A percentile compares a stretch with the other conserved stretches of the same genome.
Evolutionary conservation across 2,797 vertebrate genomes (phyloP).

Genomic region (Centroberyx gerrardi): DNA sequence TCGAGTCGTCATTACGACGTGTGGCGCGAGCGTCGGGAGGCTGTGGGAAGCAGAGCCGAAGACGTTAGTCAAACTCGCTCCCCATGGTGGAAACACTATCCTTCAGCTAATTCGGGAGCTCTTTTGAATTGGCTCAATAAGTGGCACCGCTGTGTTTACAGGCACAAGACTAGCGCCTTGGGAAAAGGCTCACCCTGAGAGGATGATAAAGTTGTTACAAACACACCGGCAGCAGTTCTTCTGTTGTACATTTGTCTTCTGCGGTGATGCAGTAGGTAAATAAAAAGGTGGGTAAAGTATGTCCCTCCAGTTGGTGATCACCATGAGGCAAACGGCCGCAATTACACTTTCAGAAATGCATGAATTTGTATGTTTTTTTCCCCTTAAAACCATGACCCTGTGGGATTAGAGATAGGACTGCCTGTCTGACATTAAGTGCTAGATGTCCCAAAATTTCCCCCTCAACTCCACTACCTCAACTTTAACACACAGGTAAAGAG

Average conservation of each 20-base stretch:
- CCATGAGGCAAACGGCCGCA: too few relatives aligned
- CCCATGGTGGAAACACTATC: conserved; percentile 7
- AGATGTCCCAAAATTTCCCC: too few relatives aligned
- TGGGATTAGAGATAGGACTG: too few relatives aligned
- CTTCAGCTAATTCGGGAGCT: conserved; percentile 10
- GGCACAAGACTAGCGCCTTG: not conserved
- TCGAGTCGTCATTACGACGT: not conserved
- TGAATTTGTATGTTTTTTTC: too few relatives aligned
- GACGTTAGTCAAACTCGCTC: conserved; percentile 1
- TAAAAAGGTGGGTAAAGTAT: too few relatives aligned
- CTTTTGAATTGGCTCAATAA: conserved; percentile 9
- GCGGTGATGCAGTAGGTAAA: not conserved
- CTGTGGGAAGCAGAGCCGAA: not conserved
- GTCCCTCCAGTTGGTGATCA: too few relatives aligned
- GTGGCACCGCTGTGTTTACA: conserved; percentile 1
- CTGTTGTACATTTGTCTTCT: conserved; percentile 9
- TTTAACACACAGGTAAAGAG: too few relatives aligned
- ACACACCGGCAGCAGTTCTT: not conserved
- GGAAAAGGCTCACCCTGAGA: not conserved
- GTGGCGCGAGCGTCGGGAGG: not conserved
- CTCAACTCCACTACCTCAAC: too few relatives aligned
- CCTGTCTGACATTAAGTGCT: too few relatives aligned
- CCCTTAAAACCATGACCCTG: too few relatives aligned
- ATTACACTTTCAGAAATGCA: too few relatives aligned
- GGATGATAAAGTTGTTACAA: not conserved